Percentiles rank a stretch among this genome's conserved stretches.
These are phyloP conservation scores for Drosophila buzzatii DNA, from an alignment of 2,888 invertebrate genomes.

Conservation along the genomic window DNA sequence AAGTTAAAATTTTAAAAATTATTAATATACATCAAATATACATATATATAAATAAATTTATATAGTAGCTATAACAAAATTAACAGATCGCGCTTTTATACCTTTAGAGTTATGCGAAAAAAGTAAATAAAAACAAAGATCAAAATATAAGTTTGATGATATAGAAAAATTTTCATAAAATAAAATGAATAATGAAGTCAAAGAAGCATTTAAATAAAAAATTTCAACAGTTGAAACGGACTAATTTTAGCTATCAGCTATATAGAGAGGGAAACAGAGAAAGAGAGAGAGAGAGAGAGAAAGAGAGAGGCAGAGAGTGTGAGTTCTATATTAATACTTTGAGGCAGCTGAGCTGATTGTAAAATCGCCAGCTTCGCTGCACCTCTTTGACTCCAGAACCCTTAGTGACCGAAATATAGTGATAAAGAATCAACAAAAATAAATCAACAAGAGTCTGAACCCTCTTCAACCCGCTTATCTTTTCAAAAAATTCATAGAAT, in stretches of 20 bases:
- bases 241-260: neutral
- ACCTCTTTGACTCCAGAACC: neutral
- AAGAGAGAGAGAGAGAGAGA: neutral
- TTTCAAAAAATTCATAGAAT: neutral
- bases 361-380: neutral
- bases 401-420: neutral
- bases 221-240: neutral
- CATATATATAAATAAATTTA: no score
- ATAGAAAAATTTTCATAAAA: neutral
- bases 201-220: neutral
- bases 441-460: slow-evolving; percentile 1
- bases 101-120: neutral
- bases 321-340: neutral
- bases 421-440: neutral
- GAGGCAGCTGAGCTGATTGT: neutral
- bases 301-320: neutral
- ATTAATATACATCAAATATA: no score
- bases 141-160: neutral
- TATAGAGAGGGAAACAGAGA: neutral
- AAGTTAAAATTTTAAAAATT: no score
- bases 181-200: neutral
- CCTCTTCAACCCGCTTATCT: neutral
- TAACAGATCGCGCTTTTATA: neutral
- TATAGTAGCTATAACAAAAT: neutral
- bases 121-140: neutral